phyloP scores from a whole-genome alignment of 2,888 invertebrate genomes.

The Hirtodrosophila histrioides region DNA sequence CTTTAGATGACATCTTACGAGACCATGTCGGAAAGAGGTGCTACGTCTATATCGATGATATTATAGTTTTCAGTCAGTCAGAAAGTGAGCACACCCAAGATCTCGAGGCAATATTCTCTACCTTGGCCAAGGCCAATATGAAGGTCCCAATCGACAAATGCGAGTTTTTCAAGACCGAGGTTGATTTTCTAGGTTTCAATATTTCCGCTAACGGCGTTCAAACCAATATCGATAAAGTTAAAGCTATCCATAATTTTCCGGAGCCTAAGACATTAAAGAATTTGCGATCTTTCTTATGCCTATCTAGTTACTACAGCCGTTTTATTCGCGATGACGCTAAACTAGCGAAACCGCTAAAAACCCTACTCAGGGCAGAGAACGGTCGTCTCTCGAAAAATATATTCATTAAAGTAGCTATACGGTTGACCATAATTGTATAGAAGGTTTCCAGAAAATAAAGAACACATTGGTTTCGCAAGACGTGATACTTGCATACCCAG shows the following conservation, averaged over 20 bases:
- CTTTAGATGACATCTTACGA: neutral
- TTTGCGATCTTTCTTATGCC: slow-evolving; percentile 15
- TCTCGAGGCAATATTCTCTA: slow-evolving; percentile 24
- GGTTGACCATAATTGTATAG: no score
- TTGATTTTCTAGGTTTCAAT: slow-evolving; percentile 35
- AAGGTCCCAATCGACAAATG: slow-evolving; percentile 37
- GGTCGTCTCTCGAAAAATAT: slow-evolving; percentile 16
- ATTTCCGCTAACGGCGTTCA: slow-evolving; percentile 33
- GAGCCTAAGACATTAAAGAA: slow-evolving; percentile 27
- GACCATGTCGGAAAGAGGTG: neutral
- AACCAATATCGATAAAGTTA: slow-evolving; percentile 29
- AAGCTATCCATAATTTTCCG: slow-evolving; percentile 28
- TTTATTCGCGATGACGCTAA: slow-evolving; percentile 34
- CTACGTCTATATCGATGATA: slow-evolving; percentile 22
- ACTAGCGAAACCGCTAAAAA: slow-evolving; percentile 25
- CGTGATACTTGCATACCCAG: no score
- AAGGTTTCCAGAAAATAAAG: no score
- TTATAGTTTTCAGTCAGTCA: slow-evolving; percentile 29
- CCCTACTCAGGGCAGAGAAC: no score
- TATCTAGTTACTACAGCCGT: slow-evolving; percentile 18
- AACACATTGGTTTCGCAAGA: no score
- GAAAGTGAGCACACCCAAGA: slow-evolving; percentile 25
- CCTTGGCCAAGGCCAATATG: slow-evolving; percentile 16
- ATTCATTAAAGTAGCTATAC: slow-evolving; percentile 14
- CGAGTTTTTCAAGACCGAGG: slow-evolving; percentile 29